phyloP scores from a whole-genome alignment of 37 sponge, comb jelly and placozoan genomes.

The Petrosia ficiformis region DNA sequence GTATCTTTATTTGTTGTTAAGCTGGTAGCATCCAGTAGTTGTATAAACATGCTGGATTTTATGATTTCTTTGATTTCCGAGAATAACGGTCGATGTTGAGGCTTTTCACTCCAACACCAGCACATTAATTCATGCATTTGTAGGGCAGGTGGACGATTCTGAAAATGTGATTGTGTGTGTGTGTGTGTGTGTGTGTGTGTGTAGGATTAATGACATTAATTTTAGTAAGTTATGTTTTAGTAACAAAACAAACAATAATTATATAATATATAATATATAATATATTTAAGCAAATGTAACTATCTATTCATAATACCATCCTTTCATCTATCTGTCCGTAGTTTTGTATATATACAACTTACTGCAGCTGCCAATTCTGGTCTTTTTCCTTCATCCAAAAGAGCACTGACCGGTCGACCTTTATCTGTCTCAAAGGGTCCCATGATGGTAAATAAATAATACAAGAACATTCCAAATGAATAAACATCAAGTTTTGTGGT shows the following conservation, averaged over 20 bases:
- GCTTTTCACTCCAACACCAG: constrained; percentile 83
- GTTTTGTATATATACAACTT: constrained; percentile 1
- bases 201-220: too few species aligned
- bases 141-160: constrained; percentile 44
- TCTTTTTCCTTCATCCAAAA: constrained; percentile 42
- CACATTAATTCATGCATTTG: constrained; percentile 80
- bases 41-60: background rate
- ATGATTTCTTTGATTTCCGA: constrained; percentile 34
- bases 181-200: too few species aligned
- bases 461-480: constrained; percentile 79
- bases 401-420: constrained; percentile 22
- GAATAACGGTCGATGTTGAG: constrained; percentile 71
- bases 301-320: background rate
- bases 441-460: constrained; percentile 49
- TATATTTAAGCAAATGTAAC: background rate
- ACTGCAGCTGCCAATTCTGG: constrained; percentile 60
- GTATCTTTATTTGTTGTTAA: background rate
- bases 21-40: constrained; percentile 27
- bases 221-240: too few species aligned
- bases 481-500: constrained; percentile 72
- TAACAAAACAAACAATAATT: too few species aligned
- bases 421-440: constrained; percentile 53
- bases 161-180: too few species aligned
- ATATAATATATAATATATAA: too few species aligned
- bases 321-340: background rate